Percentiles rank a stretch among this genome's conserved stretches.
Evolutionary conservation across 2,113 vertebrate species (phyloP).

Genomic region (Nyctereutes procyonoides): DNA sequence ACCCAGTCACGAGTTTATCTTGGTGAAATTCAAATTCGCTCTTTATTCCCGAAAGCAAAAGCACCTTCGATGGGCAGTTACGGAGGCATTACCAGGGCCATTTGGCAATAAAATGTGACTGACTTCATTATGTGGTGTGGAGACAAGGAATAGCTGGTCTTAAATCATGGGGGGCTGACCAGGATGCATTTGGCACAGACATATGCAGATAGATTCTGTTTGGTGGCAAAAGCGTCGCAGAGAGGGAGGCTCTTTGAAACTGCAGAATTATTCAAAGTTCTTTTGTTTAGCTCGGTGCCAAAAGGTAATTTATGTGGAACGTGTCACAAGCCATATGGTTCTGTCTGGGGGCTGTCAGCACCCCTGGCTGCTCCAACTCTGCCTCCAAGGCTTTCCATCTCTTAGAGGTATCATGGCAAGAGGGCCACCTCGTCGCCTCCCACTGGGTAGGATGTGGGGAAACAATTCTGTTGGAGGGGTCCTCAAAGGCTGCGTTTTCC

Average conservation of each 20-base stretch:
- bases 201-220: conserved; percentile 77
- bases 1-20: conserved; percentile 64
- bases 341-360: conserved; percentile 56
- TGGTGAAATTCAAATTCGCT: conserved; percentile 51
- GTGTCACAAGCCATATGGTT: conserved; percentile 70
- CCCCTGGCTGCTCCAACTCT: conserved; percentile 49
- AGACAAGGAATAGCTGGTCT: conserved; percentile 54
- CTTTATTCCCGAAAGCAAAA: conserved; percentile 52
- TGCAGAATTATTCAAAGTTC: conserved; percentile 76
- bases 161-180: conserved; percentile 68
- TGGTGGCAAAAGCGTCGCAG: conserved; percentile 26
- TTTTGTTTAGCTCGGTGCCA: conserved; percentile 80
- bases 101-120: conserved; percentile 80
- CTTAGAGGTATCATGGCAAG: not conserved
- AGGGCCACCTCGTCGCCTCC: not conserved
- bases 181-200: conserved; percentile 29
- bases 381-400: conserved; percentile 59
- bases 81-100: conserved; percentile 65
- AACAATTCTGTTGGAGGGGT: not conserved
- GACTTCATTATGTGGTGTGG: conserved; percentile 70
- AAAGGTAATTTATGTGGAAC: conserved; percentile 82
- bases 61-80: conserved; percentile 69
- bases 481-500: not conserved
- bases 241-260: conserved; percentile 76
- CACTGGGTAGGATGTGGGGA: not conserved